Conservation (phyloP, 2,113 vertebrate species). For the Sarotherodon lohbergeri region DNA sequence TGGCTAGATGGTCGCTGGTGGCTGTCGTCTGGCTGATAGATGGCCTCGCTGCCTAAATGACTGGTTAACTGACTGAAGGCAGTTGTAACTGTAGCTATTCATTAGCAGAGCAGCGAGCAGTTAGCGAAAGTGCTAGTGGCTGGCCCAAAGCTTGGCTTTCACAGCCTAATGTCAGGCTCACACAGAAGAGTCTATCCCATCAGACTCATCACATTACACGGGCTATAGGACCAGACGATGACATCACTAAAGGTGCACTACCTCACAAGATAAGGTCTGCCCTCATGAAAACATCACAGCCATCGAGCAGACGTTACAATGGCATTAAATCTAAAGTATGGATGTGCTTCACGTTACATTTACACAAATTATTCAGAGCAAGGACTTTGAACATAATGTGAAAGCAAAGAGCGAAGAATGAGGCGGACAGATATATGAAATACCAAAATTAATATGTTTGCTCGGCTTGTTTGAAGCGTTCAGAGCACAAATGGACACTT, state of each 20-base stretch:
- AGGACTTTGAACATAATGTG: not conserved
- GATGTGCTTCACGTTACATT: not conserved
- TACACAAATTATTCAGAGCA: not conserved
- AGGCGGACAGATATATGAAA: not conserved
- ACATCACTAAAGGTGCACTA: conserved; percentile 7
- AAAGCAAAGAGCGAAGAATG: not conserved
- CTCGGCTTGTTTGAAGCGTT: not conserved
- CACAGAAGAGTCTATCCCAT: not conserved
- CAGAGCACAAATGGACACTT: not conserved
- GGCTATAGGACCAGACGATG: not conserved
- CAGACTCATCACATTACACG: not conserved
- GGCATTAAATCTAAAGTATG: not conserved
- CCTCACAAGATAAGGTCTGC: not conserved
- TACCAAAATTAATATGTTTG: not conserved
- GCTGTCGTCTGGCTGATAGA: not conserved
- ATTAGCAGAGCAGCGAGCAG: not conserved
- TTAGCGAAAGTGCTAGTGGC: not conserved
- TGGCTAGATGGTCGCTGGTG: not conserved
- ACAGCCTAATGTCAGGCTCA: conserved; percentile 2
- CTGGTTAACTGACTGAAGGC: not conserved
- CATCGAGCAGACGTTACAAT: not conserved
- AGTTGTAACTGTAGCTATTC: not conserved
- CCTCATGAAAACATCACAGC: not conserved
- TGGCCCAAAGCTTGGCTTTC: conserved; percentile 7
- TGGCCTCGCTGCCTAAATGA: not conserved